Evolutionary conservation across 2,113 vertebrate species (phyloP), one percentile per base, ranked within the genome.

Genomic region (Tragelaphus strepsiceros): DNA sequence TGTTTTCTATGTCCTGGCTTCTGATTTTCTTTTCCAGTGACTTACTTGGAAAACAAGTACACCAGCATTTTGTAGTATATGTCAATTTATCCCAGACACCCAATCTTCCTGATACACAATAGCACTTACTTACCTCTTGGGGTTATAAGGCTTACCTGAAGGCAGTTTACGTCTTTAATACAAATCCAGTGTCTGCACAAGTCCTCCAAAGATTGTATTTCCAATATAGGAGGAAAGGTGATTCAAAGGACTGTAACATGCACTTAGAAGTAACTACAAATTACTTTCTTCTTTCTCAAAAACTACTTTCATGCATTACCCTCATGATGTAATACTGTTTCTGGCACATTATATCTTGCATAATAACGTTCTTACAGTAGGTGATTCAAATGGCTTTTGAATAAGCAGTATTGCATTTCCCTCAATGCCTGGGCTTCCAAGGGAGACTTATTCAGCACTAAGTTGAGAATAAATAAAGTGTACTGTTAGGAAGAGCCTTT

Each of bases 381-480:
- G 82, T 90, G 67, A 84, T 78, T 96, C 80, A 87, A 90, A 90
- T 7, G 43, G 71, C 53, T 83, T 94, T 86, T 80, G 95, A 96
- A 96, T 93, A 94, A 94, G 83, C 58, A 39, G 56, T 61, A 28
- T 58, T 90, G n/a, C 6, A 1, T 93, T 91, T 86, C 16, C 35
- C 86, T 93, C 83, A 17, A 19, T 59, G 93, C 87, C 58, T 56
- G 46, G 67, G 46, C 46, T 95, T 96, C 97, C 97, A 93, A 32
- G 62, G 85, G 93, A 93, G 77, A 54, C 9, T 8, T 78, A 35
- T 84, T 94, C 91, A 61, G 46, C 24, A 11, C 51, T 14, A 77
- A 64, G 49, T n/a, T 94, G 91, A 62, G n/a, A 96, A 97, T 96
- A 97, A 97, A 97, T 87, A 97, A 91, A 15, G 2, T 26, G 9